Base-by-base conservation (phyloP, 2,113 vertebrate genomes). In the Cyanoliseus patagonus region DNA sequence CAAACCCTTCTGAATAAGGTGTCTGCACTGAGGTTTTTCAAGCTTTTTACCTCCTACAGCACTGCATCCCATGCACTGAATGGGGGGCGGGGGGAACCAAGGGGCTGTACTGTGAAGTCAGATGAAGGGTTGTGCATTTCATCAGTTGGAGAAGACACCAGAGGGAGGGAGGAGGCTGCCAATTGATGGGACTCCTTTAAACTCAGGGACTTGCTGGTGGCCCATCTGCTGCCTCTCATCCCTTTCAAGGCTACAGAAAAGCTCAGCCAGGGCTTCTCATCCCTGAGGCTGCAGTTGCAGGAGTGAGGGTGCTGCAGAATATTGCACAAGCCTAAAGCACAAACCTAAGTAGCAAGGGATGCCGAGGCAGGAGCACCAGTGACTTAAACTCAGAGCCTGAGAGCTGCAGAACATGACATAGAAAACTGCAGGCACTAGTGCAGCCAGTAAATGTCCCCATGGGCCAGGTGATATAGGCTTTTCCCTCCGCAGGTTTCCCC, bases 61-160 rank as follows among this genome's bases (percentile, higher is more conserved):
- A 31, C 35, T 28, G 51, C 82, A 69, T 88, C 22, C 39, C 18
- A 6, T 64, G 33, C 44, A 55, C n/a, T 27, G 17, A 68, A 64
- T 55, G n/a, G 64, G 25, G 13, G 53, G 7, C 2, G 11, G n/a
- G 13, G n/a, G 23, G 9, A 82, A 35, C 10, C 13, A 82, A 64
- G 30, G 47, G 16, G 15, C 12, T 87, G 15, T 61, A 30, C 16
- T 87, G n/a, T 84, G 27, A 82, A 82, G 35, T 68, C 39, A 83
- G 19, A 41, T 62, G 51, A 92, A 66, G 72, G 28, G 28, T 31
- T 68, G 33, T 27, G 44, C 17, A 8, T 73, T 72, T 83, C 51
- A 30, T 92, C 74, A 41, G 17, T n/a, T 88, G 55, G 59, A 85
- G 81, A 94, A 84, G 69, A 82, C 23, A 61, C 35, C 35, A 42